These are phyloP conservation scores for Stenopsyche tienmushanensis DNA, from an alignment of 1,140 invertebrate genomes.

Conservation along the genomic window DNA sequence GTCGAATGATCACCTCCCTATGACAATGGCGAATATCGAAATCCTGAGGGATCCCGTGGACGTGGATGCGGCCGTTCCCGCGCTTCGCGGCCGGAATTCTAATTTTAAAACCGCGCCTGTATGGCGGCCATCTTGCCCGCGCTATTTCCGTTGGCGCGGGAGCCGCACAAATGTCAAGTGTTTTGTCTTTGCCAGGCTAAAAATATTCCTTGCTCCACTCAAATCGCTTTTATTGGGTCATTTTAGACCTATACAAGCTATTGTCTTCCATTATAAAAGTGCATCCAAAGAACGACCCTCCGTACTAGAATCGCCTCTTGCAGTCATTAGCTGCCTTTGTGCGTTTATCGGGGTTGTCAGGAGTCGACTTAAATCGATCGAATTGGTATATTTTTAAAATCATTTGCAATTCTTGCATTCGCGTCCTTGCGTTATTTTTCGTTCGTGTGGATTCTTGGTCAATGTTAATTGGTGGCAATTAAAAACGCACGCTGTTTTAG, in stretches of 20 bases:
- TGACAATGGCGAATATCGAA: too few species aligned
- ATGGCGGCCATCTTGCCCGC: slow-evolving; percentile 26
- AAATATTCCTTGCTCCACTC: slow-evolving; percentile 29
- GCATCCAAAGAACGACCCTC: not conserved
- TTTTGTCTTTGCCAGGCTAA: slow-evolving; percentile 35
- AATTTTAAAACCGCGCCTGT: slow-evolving; percentile 12
- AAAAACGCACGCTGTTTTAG: too few species aligned
- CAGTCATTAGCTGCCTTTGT: not conserved
- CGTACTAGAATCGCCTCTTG: not conserved
- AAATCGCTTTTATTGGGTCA: slow-evolving; percentile 37
- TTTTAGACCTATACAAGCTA: slow-evolving; percentile 8
- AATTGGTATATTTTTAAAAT: too few species aligned
- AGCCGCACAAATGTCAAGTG: slow-evolving; percentile 39
- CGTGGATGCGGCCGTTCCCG: not conserved
- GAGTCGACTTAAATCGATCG: too few species aligned
- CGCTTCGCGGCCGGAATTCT: slow-evolving; percentile 5
- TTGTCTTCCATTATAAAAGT: not conserved
- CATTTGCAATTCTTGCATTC: too few species aligned
- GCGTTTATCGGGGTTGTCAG: not conserved
- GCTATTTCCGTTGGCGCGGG: slow-evolving; percentile 34
- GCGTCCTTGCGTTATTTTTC: too few species aligned
- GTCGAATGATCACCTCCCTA: too few species aligned
- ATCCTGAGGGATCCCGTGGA: not conserved
- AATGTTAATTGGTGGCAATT: too few species aligned
- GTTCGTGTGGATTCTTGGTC: too few species aligned